Evolutionary conservation across 2,797 vertebrate genomes (phyloP).

Genomic region (Leucoraja ocellata): DNA sequence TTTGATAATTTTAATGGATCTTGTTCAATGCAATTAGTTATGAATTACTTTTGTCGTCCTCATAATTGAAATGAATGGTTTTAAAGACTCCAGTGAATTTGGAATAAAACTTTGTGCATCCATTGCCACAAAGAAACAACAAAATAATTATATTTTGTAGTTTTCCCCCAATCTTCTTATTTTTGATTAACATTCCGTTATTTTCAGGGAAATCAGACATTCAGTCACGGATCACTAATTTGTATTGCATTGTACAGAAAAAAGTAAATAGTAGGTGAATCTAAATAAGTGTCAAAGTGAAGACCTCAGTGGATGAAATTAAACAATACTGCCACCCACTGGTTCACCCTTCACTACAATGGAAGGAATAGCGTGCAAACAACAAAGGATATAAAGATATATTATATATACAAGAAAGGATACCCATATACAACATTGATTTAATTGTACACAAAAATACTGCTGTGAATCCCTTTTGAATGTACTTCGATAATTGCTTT

Average conservation of each 20-base stretch:
- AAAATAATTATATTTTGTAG: neutral
- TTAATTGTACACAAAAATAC: neutral
- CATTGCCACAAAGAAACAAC: neutral
- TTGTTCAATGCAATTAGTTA: neutral
- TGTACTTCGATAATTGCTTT: neutral
- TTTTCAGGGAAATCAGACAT: too few species aligned
- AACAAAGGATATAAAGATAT: neutral
- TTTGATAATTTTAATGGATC: neutral
- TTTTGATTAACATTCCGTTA: too few species aligned
- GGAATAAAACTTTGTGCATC: neutral
- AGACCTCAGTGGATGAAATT: neutral
- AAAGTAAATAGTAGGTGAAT: neutral
- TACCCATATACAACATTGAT: neutral
- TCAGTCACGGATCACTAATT: neutral
- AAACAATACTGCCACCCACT: slow-evolving; percentile 29
- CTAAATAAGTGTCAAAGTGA: too few species aligned
- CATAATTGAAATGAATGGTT: neutral
- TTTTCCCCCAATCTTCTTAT: too few species aligned
- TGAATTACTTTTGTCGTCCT: neutral
- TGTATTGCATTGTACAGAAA: neutral
- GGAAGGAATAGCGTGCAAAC: neutral
- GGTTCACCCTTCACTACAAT: neutral
- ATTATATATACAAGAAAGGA: too few species aligned
- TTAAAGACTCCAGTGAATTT: neutral
- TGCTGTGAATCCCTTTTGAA: neutral